Conservation (phyloP, 2,113 vertebrate species). For the Condylura cristata region DNA sequence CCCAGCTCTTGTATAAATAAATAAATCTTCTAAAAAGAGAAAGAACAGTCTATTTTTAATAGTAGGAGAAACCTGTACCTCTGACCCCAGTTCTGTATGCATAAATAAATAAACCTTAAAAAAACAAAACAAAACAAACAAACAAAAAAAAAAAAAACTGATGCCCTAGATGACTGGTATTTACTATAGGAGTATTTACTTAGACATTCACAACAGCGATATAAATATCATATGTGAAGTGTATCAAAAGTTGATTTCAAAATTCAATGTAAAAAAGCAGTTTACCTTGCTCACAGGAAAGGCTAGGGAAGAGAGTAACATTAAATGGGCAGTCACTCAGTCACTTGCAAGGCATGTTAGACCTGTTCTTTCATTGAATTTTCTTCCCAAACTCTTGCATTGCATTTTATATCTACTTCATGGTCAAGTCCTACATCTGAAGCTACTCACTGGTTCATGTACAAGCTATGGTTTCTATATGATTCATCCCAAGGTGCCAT, state of each 20-base stretch:
- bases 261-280: background rate
- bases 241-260: background rate
- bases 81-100: no score
- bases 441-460: background rate
- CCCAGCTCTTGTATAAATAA: no score
- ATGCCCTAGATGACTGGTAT: background rate
- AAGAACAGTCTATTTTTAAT: no score
- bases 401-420: background rate
- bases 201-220: background rate
- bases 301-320: background rate
- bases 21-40: no score
- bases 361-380: background rate
- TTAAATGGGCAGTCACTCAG: background rate
- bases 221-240: background rate
- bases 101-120: no score
- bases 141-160: no score
- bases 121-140: no score
- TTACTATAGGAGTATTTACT: background rate
- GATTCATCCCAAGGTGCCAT: background rate
- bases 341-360: background rate
- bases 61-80: no score
- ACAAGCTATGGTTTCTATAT: background rate
- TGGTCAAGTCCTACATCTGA: background rate
- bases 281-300: background rate
- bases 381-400: background rate